Base-by-base conservation (phyloP, 2,797 vertebrate genomes). In the Galagoides demidoff region DNA sequence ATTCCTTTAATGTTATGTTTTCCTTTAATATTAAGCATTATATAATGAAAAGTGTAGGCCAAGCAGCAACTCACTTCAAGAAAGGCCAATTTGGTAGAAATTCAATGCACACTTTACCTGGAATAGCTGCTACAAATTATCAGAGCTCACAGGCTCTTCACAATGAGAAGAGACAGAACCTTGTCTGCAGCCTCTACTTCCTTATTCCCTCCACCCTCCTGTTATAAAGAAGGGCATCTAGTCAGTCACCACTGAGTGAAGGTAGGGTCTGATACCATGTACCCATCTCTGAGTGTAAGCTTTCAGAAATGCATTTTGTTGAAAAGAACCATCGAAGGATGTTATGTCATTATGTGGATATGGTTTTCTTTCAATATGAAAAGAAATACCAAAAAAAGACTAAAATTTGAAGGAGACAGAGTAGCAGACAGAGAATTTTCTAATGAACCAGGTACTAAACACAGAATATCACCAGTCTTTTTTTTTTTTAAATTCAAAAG, bases 401-500 rank as follows among this genome's bases (percentile, higher is more conserved):
- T 57, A 43, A 83, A 84, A 74, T 27, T 59, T 71, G 27, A 78
- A 88, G 59, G 59, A 83, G 55, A 7, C 39, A 89, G n/a, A 93
- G 39, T 7, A 57, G 59, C 23, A 83, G 4, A 39, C 5, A 39
- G n/a, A 83, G 11, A 90, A 43, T 86, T 59, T 95, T 73, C 57
- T 68, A 79, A 84, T 73, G 68, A 63, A 37, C 20, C 7, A 95
- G 52, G 29, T 90, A 89, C 70, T 76, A 82, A 95, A 90, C 37
- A 92, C 55, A 78, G 43, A 88, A 66, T 64, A 93, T 63, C 43
- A 77, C 27, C 31, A 68, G 63, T 22, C 45, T 49, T 49, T 49
- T 49, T 43, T 43, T 97, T 87, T 85, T n/a, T 57, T 61, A 76
- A 97, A 96, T 87, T 52, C 57, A 89, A 94, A 94, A 45, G 23